Base-by-base conservation (phyloP, 2,113 vertebrate genomes). In the Rana temporaria region DNA sequence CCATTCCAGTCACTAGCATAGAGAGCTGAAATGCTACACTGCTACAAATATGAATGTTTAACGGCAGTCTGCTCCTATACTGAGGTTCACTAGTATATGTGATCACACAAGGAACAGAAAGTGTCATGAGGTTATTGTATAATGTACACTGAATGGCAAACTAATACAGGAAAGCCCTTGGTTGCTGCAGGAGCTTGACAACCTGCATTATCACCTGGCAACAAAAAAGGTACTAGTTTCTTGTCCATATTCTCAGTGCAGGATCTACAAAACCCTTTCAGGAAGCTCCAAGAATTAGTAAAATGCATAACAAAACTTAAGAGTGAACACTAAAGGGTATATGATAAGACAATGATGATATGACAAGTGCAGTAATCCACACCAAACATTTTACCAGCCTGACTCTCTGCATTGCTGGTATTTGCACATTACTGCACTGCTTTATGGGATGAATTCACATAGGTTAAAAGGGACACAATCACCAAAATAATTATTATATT, bases 281-380 rank as follows among this genome's bases (percentile, higher is more conserved):
- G 94, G 93, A 95, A 95, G 94, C 94, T 93, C 92, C 87, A 86
- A 91, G 92, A 93, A 85, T 91, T 91, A 89, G 88, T 88, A 92
- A 20, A 3, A 90, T 38, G 89, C 85, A 87, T 86, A 89, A 91
- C 65, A 85, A 86, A 75, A 4, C 77, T 77, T 85, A 86, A 87
- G 87, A 67, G 60, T 12, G 79, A 34, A 65, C 84, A 87, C 8
- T 48, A 48, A 8, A 48, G 42, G 42, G 42, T 48, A 38, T 4
- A 34, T 34, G 32, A 38, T 38, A 38, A 38, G 7, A 5, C 34
- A 38, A 38, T 6, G 34, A 38, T 38, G 11, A 48, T 9, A 48
- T 11, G 42, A 48, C 12, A 48, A 48, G 11, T 48, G 6, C 12
- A 48, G 42, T 48, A 14, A 48, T 12, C 42, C 42, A 12, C 42